Base-by-base conservation (phyloP, 1,140 invertebrate species). In the Scaptomyza graminum region DNA sequence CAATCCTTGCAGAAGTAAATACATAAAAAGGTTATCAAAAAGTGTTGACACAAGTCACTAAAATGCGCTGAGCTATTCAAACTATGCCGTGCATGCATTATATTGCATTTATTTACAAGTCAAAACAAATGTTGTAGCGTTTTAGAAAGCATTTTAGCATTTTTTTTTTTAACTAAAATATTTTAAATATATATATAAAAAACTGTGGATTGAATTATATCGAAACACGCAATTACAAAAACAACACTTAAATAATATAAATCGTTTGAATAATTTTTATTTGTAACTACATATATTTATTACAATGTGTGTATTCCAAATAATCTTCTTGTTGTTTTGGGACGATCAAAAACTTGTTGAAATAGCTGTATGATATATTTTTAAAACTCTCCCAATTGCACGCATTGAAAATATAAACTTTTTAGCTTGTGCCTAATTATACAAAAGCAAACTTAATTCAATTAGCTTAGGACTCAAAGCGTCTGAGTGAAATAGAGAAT, bases 1-100 rank as follows among this genome's bases (percentile, higher is more conserved):
- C 52, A 44, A 70, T 80, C 39, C 44, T 76, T 73, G 64, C 64
- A 64, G 63, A 71, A 76, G 62, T 64, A 85, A 87, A 85, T 74
- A 85, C 76, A 68, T 68, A 60, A 70, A 83, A 79, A 63, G 69
- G 55, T 73, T 66, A 55, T 39, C 41, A 68, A 80, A 84, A 62
- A 57, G 62, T 43, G 67, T 64, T 81, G 75, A 67, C 73, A 66
- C 46, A 37, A 28, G 15, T 56, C 16, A 39, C 60, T 62, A 61
- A 51, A 34, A 56, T 64, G 47, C 46, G 59, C 64, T 61, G 16
- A 65, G 31, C n/a, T 25, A n/a, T 44, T 25, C 37, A 49, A 66
- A 63, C 56, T 70, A 28, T 47, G 28, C 44, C 43, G 31, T 69
- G 51, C 28, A 28, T 41, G 44, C 22, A 50, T 41, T 2, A 22